Base-by-base conservation (phyloP, 2,113 vertebrate genomes). In the Malaclemys terrapin region DNA sequence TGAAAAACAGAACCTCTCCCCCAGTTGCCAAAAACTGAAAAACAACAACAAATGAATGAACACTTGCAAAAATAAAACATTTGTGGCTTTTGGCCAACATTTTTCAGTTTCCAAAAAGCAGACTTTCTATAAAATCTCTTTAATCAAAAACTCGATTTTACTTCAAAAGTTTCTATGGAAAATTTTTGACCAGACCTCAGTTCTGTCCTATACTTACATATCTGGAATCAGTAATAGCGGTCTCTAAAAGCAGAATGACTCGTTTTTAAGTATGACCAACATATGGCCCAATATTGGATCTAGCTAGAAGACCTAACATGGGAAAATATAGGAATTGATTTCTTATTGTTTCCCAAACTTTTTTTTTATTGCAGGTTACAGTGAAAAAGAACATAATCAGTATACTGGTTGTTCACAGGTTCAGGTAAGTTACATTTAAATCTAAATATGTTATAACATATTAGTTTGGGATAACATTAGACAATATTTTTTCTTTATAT, bases 371-470 rank as follows among this genome's bases (percentile, higher is more conserved):
- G 11, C 2, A 4, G 5, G 20, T 53, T 42, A 42, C 24, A 53
- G 1, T 6, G 17, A 38, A 54, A 35, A 84, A 20, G 3, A 75
- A 1, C 1, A 2, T 80, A n/a, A 20, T 45, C 38, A 12, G 0
- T 20, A 7, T 3, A 25, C 3, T 6, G 6, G 47, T 20, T 65
- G 42, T 57, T 76, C 24, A 25, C 11, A 27, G 45, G 17, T 12
- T 81, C 22, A 69, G 35, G 4, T 29, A 65, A 24, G 24, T 22
- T 52, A 72, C 85, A 16, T 12, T 83, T 10, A 50, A 57, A 7
- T 12, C 16, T 29, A 1, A 50, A 50, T 50, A 50, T 5, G 14
- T 50, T 50, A 14, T 16, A 65, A 29, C 12, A 45, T 0, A 0
- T 29, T 49, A 49, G 3, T 76, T 13, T 1, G 4, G 13, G 10